Evolutionary conservation across 2,113 vertebrate genomes (phyloP).

Genomic region (Leptodactylus fuscus): DNA sequence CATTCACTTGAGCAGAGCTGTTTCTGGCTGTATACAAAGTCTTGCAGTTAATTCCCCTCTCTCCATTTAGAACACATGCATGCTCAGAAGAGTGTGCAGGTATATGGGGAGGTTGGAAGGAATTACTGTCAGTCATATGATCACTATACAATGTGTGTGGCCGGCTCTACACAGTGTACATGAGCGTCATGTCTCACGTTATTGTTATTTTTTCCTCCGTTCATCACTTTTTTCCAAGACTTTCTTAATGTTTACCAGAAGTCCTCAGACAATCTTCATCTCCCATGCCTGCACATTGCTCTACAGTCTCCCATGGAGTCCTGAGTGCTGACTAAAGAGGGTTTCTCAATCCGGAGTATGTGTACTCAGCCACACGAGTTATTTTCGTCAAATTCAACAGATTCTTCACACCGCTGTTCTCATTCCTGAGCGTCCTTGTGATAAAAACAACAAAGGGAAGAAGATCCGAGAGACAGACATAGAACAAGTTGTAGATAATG

Average conservation of each 20-base stretch:
- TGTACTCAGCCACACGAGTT: neutral
- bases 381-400: neutral
- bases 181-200: neutral
- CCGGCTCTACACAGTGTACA: too few species aligned
- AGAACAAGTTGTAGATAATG: too few species aligned
- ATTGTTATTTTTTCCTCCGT: neutral
- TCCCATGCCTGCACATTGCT: neutral
- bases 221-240: neutral
- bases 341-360: slow-evolving; percentile 1
- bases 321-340: neutral
- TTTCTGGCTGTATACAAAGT: too few species aligned
- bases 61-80: too few species aligned
- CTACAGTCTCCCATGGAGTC: neutral
- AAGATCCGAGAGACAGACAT: neutral
- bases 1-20: too few species aligned
- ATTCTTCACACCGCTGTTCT: neutral
- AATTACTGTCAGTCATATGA: too few species aligned
- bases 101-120: too few species aligned
- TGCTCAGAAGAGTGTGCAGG: too few species aligned
- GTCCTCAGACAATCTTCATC: neutral
- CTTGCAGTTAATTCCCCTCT: too few species aligned
- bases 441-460: neutral
- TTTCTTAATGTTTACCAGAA: neutral
- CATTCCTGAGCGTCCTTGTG: neutral
- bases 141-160: too few species aligned